Conservation (phyloP, 1,140 invertebrate genomes). For the Magallana ariakensis region DNA sequence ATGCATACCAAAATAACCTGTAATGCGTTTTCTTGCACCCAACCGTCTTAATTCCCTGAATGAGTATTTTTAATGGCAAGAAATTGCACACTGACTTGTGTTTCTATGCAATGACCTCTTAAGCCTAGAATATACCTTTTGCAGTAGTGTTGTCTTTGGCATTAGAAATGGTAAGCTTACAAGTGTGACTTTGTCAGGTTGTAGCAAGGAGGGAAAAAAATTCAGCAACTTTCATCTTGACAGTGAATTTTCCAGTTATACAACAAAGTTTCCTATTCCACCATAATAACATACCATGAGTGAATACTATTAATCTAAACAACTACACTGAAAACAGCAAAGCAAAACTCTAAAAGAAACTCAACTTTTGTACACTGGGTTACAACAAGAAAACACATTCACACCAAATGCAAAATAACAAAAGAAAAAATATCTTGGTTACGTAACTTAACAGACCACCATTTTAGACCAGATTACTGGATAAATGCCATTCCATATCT, state of each 20-base stretch:
- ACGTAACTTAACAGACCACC: slow-evolving; percentile 24
- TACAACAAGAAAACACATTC: slow-evolving; percentile 41
- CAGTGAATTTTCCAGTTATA: not conserved
- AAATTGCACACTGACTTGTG: slow-evolving; percentile 30
- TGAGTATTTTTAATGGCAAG: slow-evolving; percentile 27
- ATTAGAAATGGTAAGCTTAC: slow-evolving; percentile 10
- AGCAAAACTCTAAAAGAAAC: slow-evolving; percentile 36
- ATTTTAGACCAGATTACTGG: slow-evolving; percentile 21
- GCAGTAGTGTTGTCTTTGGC: slow-evolving; percentile 32
- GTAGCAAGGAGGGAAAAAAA: not conserved
- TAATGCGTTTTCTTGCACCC: slow-evolving; percentile 7
- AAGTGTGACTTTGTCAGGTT: slow-evolving; percentile 34
- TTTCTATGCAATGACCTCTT: slow-evolving; percentile 1
- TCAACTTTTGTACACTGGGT: slow-evolving; percentile 32
- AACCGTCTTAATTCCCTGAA: slow-evolving; percentile 27
- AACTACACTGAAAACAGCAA: slow-evolving; percentile 33
- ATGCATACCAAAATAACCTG: slow-evolving; percentile 8
- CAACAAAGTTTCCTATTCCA: slow-evolving; percentile 23
- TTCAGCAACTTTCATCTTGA: not conserved
- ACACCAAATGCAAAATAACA: slow-evolving; percentile 54
- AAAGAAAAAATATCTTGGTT: slow-evolving; percentile 38
- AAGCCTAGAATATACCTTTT: not conserved
- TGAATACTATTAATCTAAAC: slow-evolving; percentile 18
- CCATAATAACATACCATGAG: slow-evolving; percentile 5
- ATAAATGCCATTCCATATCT: slow-evolving; percentile 13